A percentile compares a stretch with the other conserved stretches of the same genome.
Evolutionary conservation across 1,140 invertebrate species (phyloP).

Genomic region (Solenopsis fugax): DNA sequence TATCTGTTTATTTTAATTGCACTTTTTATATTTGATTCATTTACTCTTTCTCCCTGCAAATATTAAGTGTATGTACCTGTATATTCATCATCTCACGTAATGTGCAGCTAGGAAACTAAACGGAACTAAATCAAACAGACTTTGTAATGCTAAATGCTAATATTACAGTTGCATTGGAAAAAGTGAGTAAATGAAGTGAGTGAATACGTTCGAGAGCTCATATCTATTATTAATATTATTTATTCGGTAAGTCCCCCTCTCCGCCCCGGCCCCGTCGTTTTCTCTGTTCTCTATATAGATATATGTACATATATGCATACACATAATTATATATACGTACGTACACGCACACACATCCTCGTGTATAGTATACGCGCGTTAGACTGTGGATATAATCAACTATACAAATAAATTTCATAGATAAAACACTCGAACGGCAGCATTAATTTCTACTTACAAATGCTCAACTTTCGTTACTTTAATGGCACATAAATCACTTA

Average conservation of each 20-base stretch:
- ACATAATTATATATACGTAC: too few relatives aligned
- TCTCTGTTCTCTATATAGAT: not conserved
- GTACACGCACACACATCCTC: not conserved
- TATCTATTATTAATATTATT: constrained; percentile 15
- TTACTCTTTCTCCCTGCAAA: not conserved
- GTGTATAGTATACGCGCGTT: not conserved
- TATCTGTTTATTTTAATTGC: not conserved
- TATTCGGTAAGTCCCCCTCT: constrained; percentile 16
- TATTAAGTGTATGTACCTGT: not conserved
- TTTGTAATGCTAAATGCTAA: not conserved
- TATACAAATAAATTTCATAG: not conserved
- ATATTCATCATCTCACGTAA: not conserved
- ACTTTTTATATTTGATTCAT: not conserved
- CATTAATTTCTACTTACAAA: not conserved
- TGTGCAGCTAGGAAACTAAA: not conserved
- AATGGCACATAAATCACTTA: constrained; percentile 2
- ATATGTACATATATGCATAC: not conserved
- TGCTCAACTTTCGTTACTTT: not conserved
- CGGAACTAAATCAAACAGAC: not conserved
- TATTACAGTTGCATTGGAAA: not conserved
- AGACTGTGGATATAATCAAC: not conserved
- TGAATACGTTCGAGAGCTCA: too few relatives aligned
- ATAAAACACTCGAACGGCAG: constrained; percentile 19
- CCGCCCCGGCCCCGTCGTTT: not conserved
- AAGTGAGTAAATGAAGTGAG: constrained; percentile 29